Evolutionary conservation across 2,888 invertebrate species (phyloP).

Genomic region (Dynastes maya): DNA sequence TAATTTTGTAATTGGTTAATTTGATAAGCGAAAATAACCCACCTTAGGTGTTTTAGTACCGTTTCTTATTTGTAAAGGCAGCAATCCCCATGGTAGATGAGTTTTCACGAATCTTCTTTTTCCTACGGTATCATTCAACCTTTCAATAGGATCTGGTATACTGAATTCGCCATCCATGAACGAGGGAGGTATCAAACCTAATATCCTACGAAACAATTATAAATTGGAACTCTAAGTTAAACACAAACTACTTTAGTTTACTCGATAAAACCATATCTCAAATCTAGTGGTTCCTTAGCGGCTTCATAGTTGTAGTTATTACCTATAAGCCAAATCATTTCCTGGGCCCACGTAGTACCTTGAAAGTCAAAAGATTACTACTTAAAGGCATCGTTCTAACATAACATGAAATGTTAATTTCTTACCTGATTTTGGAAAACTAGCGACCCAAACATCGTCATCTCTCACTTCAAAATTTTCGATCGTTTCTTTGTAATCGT

Average conservation of each 20-base stretch:
- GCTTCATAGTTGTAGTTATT: slow-evolving; percentile 85
- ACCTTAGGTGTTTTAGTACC: slow-evolving; percentile 67
- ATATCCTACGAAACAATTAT: neutral
- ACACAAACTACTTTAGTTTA: slow-evolving; percentile 21
- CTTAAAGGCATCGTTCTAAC: neutral
- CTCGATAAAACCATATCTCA: slow-evolving; percentile 52
- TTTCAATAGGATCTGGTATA: slow-evolving; percentile 20
- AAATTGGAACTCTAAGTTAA: neutral
- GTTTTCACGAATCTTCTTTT: slow-evolving; percentile 77
- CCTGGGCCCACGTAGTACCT: slow-evolving; percentile 83
- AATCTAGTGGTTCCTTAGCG: slow-evolving; percentile 73
- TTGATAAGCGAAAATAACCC: neutral
- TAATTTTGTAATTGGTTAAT: too few relatives aligned
- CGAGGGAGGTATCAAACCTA: too few relatives aligned
- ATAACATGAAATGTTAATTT: neutral
- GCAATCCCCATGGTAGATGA: slow-evolving; percentile 75
- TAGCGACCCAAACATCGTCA: slow-evolving; percentile 52
- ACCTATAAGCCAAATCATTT: slow-evolving; percentile 91
- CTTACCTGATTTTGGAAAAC: slow-evolving; percentile 53
- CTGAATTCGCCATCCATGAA: neutral
- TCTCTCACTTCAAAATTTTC: slow-evolving; percentile 52
- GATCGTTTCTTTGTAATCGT: slow-evolving; percentile 41
- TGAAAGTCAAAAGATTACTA: neutral
- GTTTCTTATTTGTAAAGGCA: slow-evolving; percentile 72
- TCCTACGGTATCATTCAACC: slow-evolving; percentile 57